Evolutionary conservation across 2,888 invertebrate genomes (phyloP), one percentile per base, ranked within the genome.

Genomic region (Alentia gelatinosa): DNA sequence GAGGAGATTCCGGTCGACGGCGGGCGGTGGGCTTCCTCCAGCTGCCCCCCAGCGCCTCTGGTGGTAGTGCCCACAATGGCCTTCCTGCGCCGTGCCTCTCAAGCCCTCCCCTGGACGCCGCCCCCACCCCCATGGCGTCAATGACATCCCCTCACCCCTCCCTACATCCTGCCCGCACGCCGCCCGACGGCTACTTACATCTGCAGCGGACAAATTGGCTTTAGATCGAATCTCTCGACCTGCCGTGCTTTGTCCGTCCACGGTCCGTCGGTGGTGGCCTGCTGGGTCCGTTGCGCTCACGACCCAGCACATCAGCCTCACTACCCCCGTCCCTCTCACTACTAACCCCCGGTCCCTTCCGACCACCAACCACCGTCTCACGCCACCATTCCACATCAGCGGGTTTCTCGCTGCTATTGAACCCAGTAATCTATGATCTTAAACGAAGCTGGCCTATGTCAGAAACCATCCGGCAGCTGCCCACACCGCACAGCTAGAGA

Each of bases 371-470:
- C 79, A 19, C 79, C 79, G 9, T 35, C 35, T 7, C 37, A 15
- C 9, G 4, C 26, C 79, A 0, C 9, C 5, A 79, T 19, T 5
- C 19, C 42, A 1, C 47, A 1, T 86, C 42, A 1, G 42, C 42
- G 39, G 9, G 47, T 47, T 33, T n/a, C 47, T 47, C 30, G 19
- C 42, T 42, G 50, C 47, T 86, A 86, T 86, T 86, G 86, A 86
- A 86, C 86, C 86, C 50, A 0, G 33, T 47, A 50, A 86, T 86
- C 86, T 86, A 50, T 86, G 86, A 86, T 86, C 86, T 42, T 86
- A 86, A 86, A 86, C 50, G 86, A 86, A 86, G 86, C 86, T 86
- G 86, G 86, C 86, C 86, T 42, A 42, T 50, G 50, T 86, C 86
- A 42, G 86, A 30, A 47, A 15, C 86, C 86, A 86, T 86, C 86